Evolutionary conservation across 2,113 vertebrate genomes (phyloP).

Genomic region (Myodes glareolus): DNA sequence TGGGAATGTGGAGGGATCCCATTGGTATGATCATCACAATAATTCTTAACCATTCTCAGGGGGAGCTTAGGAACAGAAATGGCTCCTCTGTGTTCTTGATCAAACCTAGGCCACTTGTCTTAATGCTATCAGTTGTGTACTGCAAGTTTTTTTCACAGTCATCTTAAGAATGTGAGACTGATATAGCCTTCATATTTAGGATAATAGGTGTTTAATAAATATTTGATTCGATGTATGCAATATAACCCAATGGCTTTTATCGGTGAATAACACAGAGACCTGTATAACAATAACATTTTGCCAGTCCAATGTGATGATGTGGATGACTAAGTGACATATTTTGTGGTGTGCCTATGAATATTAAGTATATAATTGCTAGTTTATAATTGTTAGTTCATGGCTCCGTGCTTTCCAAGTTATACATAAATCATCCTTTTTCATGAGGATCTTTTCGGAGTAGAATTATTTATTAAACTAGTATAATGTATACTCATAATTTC

Average conservation of each 20-base stretch:
- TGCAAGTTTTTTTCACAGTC: neutral
- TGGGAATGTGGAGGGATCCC: fast-evolving
- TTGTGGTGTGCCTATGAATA: neutral
- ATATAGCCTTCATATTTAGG: neutral
- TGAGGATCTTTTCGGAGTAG: neutral
- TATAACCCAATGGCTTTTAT: neutral
- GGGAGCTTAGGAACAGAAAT: neutral
- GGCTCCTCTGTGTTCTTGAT: neutral
- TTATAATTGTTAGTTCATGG: neutral
- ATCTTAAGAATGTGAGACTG: neutral
- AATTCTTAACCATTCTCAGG: neutral
- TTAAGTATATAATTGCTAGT: neutral
- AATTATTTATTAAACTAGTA: neutral
- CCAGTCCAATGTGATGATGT: neutral
- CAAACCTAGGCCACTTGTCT: neutral
- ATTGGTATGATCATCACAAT: neutral
- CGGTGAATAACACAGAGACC: neutral
- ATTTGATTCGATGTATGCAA: neutral
- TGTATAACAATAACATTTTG: neutral
- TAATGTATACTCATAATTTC: neutral
- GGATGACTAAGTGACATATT: neutral
- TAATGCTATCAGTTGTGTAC: neutral
- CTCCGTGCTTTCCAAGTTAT: neutral
- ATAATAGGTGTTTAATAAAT: neutral
- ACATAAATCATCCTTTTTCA: neutral